phyloP scores from a whole-genome alignment of 2,113 vertebrate species.

The Nyctereutes procyonoides region DNA sequence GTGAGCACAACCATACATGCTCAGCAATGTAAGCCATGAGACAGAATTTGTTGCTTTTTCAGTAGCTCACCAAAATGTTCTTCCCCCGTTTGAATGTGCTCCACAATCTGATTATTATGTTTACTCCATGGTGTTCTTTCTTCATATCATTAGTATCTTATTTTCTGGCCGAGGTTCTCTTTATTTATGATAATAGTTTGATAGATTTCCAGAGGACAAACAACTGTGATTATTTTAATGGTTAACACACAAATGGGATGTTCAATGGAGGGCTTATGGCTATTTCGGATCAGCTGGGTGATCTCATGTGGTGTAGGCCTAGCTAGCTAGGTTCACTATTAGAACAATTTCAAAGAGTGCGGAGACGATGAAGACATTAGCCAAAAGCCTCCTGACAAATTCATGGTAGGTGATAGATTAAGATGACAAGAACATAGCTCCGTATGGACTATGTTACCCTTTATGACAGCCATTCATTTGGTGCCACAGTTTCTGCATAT shows the following conservation, averaged over 20 bases:
- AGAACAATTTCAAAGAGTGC: background rate
- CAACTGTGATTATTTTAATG: constrained; percentile 47
- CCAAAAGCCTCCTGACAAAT: background rate
- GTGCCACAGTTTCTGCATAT: background rate
- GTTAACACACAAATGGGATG: background rate
- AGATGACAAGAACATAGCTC: background rate
- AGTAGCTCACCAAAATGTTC: background rate
- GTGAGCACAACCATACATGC: background rate
- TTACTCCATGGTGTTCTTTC: background rate
- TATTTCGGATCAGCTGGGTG: background rate
- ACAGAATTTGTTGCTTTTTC: background rate
- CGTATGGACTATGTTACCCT: background rate
- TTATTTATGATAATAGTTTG: constrained; percentile 24
- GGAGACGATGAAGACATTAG: background rate
- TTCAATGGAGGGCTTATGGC: background rate
- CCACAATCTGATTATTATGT: background rate
- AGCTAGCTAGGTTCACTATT: background rate
- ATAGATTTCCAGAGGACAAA: constrained; percentile 7
- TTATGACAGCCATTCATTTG: background rate
- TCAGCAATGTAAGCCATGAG: background rate
- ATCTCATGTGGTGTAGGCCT: background rate
- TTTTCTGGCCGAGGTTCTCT: constrained; percentile 28
- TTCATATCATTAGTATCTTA: constrained; percentile 16
- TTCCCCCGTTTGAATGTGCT: constrained; percentile 2
- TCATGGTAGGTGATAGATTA: background rate